Percentiles rank a stretch among this genome's conserved stretches.
Evolutionary conservation across 2,888 invertebrate species (phyloP).

Genomic region (Ceraclea dissimilis): DNA sequence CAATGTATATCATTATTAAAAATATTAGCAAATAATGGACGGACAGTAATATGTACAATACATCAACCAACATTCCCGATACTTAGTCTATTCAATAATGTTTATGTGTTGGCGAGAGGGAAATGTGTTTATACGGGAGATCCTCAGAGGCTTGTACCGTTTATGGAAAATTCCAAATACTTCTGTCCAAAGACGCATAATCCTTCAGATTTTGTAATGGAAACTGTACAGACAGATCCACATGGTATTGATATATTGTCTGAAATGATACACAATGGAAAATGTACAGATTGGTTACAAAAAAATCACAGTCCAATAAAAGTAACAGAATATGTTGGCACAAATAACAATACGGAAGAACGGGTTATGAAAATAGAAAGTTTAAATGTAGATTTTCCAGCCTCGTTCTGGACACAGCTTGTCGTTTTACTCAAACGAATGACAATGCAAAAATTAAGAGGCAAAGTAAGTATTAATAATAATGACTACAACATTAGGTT

Average conservation of each 20-base stretch:
- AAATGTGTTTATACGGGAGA: constrained; percentile 62
- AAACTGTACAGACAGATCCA: constrained; percentile 33
- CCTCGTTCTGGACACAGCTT: constrained; percentile 49
- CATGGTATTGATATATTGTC: constrained; percentile 31
- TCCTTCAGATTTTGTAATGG: constrained; percentile 65
- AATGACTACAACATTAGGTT: background rate
- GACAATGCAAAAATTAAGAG: constrained; percentile 48
- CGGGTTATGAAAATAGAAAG: constrained; percentile 40
- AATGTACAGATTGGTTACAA: constrained; percentile 27
- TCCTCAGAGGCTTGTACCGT: constrained; percentile 61
- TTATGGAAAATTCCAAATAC: constrained; percentile 54
- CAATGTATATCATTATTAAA: constrained; percentile 63
- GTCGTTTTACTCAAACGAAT: constrained; percentile 46
- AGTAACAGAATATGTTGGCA: constrained; percentile 18
- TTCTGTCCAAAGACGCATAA: constrained; percentile 71
- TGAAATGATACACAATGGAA: constrained; percentile 36
- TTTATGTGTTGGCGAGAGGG: constrained; percentile 61
- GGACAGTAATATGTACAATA: constrained; percentile 72
- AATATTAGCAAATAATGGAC: constrained; percentile 59
- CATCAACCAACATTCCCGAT: constrained; percentile 75
- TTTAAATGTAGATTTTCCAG: constrained; percentile 42
- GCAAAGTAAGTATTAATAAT: constrained; percentile 37
- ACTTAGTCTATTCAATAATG: constrained; percentile 65
- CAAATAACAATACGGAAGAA: constrained; percentile 39
- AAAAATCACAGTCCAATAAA: background rate